phyloP scores from a whole-genome alignment of 2,113 vertebrate species.

The Leptobrachium ailaonicum region DNA sequence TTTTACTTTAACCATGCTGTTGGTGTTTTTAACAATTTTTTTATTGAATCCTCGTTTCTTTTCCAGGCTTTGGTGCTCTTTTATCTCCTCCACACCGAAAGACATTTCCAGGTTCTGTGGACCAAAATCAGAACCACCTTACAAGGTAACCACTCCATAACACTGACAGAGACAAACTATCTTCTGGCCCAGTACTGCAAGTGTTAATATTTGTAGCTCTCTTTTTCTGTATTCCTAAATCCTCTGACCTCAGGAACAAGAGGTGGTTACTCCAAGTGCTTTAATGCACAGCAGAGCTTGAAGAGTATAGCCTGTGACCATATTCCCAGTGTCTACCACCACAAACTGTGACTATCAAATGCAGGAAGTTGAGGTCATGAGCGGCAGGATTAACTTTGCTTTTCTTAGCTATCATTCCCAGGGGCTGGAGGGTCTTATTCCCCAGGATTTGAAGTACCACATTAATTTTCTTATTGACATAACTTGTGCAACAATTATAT shows the following conservation, averaged over 20 bases:
- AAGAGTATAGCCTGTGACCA: not conserved
- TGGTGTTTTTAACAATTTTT: no score
- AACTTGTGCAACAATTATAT: no score
- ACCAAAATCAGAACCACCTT: not conserved
- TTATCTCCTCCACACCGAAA: not conserved
- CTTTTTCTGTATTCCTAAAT: not conserved
- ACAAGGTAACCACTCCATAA: constrained; percentile 1
- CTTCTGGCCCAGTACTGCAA: not conserved
- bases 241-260: not conserved
- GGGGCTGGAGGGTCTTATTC: not conserved
- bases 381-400: constrained; percentile 3
- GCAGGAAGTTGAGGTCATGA: constrained; percentile 14
- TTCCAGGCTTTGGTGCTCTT: not conserved
- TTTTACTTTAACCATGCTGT: no score
- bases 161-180: not conserved
- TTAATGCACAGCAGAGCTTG: constrained; percentile 1
- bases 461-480: no score
- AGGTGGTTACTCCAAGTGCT: not conserved
- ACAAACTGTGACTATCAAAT: not conserved
- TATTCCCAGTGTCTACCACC: not conserved
- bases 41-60: not conserved
- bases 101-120: not conserved
- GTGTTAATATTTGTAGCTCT: not conserved
- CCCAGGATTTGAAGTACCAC: not conserved
- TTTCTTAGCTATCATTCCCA: constrained; percentile 8